A percentile compares a stretch with the other conserved stretches of the same genome.
These are phyloP conservation scores for Harpalus rubripes DNA, from an alignment of 2,888 invertebrate species.

Conservation along the genomic window DNA sequence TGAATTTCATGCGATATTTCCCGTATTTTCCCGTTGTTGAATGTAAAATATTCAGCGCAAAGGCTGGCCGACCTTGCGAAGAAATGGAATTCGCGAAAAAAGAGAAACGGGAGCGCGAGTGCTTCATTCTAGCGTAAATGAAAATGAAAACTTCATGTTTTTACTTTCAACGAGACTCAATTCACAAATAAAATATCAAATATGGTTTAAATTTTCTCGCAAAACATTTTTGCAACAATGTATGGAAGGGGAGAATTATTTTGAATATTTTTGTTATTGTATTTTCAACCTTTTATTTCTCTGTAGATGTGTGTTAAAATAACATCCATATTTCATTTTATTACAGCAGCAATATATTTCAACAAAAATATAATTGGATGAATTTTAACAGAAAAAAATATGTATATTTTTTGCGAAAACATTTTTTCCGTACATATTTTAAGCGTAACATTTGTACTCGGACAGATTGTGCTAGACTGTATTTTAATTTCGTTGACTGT, in stretches of 20 bases:
- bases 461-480: too few species aligned
- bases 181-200: too few species aligned
- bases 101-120: not conserved
- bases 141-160: constrained; percentile 38
- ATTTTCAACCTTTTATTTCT: too few species aligned
- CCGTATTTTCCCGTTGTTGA: constrained; percentile 28
- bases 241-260: not conserved
- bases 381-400: too few species aligned
- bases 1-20: constrained; percentile 42
- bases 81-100: constrained; percentile 52
- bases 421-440: too few species aligned
- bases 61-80: constrained; percentile 20
- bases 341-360: too few species aligned
- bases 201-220: not conserved
- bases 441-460: too few species aligned
- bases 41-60: constrained; percentile 39
- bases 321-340: too few species aligned
- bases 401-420: too few species aligned
- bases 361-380: too few species aligned
- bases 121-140: constrained; percentile 7
- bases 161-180: constrained; percentile 22
- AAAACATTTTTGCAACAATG: not conserved
- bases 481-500: too few species aligned
- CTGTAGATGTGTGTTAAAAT: too few species aligned
- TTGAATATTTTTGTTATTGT: constrained; percentile 6